Evolutionary conservation across 2,113 vertebrate species (phyloP), one percentile per base, ranked within the genome.

Genomic region (Lipotes vexillifer): DNA sequence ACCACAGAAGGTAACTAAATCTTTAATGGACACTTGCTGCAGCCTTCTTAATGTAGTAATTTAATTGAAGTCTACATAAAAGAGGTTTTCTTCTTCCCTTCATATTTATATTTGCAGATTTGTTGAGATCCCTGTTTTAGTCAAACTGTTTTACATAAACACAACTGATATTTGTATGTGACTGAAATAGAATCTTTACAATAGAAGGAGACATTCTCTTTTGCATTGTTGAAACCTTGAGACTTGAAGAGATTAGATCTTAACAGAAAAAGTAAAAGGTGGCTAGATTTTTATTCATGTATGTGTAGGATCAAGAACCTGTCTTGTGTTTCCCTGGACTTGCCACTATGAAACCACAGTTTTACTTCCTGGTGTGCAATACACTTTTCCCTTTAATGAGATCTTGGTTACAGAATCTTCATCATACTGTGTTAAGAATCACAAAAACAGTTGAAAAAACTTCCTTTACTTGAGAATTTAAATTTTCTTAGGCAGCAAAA

Each of bases 1-100:
- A 93, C 82, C 69, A 95, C 97, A 98, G 96, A 98, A 97, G 94
- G 95, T 97, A 98, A 86, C 92, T 98, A 98, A 98, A 98, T 98
- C 98, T 98, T 98, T 98, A 98, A 98, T 97, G 87, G 83, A 97
- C 61, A 98, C 88, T 80, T 92, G 77, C n/a, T 86, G 61, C 65
- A 98, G 96, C 78, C 11, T 93, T 38, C 96, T 98, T 97, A 98
- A 97, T 97, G 89, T 87, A 96, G 65, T 91, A 97, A 97, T 97
- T 98, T 98, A 98, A 98, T 75, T 97, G 95, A 97, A 15, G 66
- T 92, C 96, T 97, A 94, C 80, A 68, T 83, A 93, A 96, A 96
- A 96, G 33, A 97, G 90, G n/a, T 89, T 96, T 95, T 86, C 49
- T 89, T 88, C 72, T 83, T 85, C 90, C 94, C 96, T 97, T 74